phyloP scores from a whole-genome alignment of 2,113 vertebrate genomes.

The Pangasianodon gigas region DNA sequence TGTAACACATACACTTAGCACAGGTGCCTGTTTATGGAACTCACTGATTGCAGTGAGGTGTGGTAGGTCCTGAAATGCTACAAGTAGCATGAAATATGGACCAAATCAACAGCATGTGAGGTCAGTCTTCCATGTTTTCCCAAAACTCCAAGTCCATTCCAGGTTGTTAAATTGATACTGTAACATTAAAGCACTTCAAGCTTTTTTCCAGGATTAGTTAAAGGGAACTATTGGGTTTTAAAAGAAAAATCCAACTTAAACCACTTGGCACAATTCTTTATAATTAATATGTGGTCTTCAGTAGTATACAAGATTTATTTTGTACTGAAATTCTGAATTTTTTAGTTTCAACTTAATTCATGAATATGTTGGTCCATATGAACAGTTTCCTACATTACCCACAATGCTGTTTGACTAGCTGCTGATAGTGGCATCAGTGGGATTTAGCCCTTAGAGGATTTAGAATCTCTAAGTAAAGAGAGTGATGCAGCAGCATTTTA shows the following conservation, averaged over 20 bases:
- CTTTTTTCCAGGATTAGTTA: neutral
- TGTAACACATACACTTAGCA: slow-evolving; percentile 31
- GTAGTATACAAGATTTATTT: neutral
- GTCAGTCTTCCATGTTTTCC: neutral
- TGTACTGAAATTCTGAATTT: neutral
- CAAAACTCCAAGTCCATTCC: neutral
- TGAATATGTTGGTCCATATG: neutral
- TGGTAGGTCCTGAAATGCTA: slow-evolving; percentile 19
- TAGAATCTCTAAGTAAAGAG: neutral
- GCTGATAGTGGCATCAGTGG: neutral
- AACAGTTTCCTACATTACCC: neutral
- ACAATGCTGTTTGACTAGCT: neutral
- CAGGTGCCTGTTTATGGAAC: slow-evolving; percentile 22
- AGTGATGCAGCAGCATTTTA: neutral
- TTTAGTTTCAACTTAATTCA: neutral
- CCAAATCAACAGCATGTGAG: neutral
- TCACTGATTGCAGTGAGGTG: slow-evolving; percentile 18
- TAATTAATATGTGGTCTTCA: neutral
- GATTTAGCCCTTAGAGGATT: neutral
- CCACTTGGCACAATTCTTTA: neutral
- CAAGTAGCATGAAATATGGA: slow-evolving; percentile 35
- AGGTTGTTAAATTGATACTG: neutral
- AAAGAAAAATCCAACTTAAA: neutral
- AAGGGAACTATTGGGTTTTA: neutral
- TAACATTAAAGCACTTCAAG: neutral